phyloP scores from a whole-genome alignment of 2,797 vertebrate genomes.

The Characodon lateralis region DNA sequence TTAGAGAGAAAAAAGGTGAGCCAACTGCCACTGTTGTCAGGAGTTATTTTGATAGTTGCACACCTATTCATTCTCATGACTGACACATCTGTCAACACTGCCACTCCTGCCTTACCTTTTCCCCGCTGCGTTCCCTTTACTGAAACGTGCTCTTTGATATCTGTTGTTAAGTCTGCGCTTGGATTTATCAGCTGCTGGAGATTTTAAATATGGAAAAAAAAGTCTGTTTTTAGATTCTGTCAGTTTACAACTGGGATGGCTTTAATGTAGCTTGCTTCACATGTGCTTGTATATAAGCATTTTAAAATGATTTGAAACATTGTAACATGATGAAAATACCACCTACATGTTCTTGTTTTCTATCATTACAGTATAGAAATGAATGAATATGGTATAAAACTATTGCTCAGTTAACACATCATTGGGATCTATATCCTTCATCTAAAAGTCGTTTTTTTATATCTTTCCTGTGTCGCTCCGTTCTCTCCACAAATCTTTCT shows the following conservation, averaged over 20 bases:
- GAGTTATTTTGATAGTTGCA: conserved; percentile 57
- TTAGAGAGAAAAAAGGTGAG: conserved; percentile 27
- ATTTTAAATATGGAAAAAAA: conserved; percentile 21
- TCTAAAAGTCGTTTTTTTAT: conserved; percentile 23
- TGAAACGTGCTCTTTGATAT: conserved; percentile 64
- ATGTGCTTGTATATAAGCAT: background rate
- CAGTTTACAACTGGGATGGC: conserved; percentile 49
- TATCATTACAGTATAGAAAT: too few species aligned
- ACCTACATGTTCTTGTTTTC: background rate
- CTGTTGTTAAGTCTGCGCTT: conserved; percentile 52
- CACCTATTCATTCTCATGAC: conserved; percentile 52
- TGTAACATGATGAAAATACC: background rate
- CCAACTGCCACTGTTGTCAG: conserved; percentile 40
- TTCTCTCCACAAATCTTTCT: conserved; percentile 52
- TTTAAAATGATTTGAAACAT: background rate
- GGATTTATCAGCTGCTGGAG: conserved; percentile 39
- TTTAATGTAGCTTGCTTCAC: conserved; percentile 28
- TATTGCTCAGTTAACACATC: conserved; percentile 20
- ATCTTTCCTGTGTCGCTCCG: conserved; percentile 30
- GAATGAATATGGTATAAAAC: background rate
- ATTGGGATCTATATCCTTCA: conserved; percentile 8
- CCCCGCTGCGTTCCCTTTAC: conserved; percentile 56
- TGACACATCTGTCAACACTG: conserved; percentile 69
- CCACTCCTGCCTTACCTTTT: conserved; percentile 51
- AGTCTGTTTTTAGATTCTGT: conserved; percentile 30